Evolutionary conservation across 2,797 vertebrate species (phyloP).

Genomic region (Eulemur coronatus): DNA sequence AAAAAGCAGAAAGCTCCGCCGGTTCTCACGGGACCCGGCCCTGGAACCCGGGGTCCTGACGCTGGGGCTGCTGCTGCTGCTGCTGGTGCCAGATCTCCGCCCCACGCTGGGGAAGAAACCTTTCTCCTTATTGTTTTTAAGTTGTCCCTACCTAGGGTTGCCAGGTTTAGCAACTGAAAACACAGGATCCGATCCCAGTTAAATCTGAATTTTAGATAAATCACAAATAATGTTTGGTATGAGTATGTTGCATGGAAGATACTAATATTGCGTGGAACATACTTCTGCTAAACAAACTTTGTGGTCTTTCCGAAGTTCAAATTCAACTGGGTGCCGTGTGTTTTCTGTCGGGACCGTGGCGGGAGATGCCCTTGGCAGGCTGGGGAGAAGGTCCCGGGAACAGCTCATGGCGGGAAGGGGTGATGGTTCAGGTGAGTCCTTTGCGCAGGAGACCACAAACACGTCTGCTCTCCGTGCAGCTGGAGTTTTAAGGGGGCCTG

Average conservation of each 20-base stretch:
- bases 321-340: not conserved
- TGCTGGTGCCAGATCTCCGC: not conserved
- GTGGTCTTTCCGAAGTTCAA: not conserved
- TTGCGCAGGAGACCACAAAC: not conserved
- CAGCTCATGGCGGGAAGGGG: fast-evolving
- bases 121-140: not conserved
- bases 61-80: not conserved
- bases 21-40: fast-evolving
- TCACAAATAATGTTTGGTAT: not conserved
- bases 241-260: not conserved
- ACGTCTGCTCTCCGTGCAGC: not conserved
- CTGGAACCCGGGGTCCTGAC: not conserved
- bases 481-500: not conserved
- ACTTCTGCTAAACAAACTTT: not conserved
- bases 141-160: not conserved
- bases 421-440: not conserved
- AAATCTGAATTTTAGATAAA: not conserved
- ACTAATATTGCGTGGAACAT: not conserved
- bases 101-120: not conserved
- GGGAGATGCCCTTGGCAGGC: not conserved
- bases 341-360: not conserved
- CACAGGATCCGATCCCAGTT: not conserved
- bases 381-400: fast-evolving
- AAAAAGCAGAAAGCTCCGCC: fast-evolving
- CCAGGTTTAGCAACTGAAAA: not conserved